Evolutionary conservation across 2,113 vertebrate species (phyloP).

Genomic region (Gracilinanus agilis): DNA sequence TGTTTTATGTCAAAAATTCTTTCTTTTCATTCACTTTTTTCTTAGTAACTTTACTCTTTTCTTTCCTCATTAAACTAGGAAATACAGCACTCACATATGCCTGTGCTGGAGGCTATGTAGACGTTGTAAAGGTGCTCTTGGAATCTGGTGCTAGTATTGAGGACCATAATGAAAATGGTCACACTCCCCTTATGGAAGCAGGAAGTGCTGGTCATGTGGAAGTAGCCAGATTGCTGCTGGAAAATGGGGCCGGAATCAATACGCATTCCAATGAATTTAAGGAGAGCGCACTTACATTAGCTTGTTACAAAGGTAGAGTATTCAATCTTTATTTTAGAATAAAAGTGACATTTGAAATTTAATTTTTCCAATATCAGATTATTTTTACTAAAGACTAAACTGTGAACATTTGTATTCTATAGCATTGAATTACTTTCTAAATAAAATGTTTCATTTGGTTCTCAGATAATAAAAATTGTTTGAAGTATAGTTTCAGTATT

Average conservation of each 20-base stretch:
- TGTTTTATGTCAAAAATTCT: conserved; percentile 22
- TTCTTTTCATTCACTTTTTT: conserved; percentile 24
- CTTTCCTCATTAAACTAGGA: conserved; percentile 82
- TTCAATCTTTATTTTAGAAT: conserved; percentile 21
- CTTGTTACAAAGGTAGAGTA: conserved; percentile 97
- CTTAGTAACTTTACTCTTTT: conserved; percentile 10
- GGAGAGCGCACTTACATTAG: conserved; percentile 98
- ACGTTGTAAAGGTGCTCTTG: conserved; percentile 97
- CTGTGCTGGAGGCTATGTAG: conserved; percentile 98
- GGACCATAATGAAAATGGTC: conserved; percentile 99
- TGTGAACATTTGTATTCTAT: conserved; percentile 20
- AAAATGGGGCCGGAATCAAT: conserved; percentile 98
- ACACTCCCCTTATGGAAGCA: conserved; percentile 99
- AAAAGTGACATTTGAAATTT: neutral
- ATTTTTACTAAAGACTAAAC: conserved; percentile 9
- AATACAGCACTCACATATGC: conserved; percentile 99
- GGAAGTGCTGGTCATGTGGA: conserved; percentile 98
- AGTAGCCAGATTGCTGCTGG: conserved; percentile 96
- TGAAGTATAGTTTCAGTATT: conserved; percentile 4
- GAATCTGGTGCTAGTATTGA: conserved; percentile 99
- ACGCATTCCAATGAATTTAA: conserved; percentile 99
- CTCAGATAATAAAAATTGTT: neutral
- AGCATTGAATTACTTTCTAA: conserved; percentile 24
- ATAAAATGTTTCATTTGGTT: conserved; percentile 33
- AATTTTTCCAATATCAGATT: neutral